A percentile compares a stretch with the other conserved stretches of the same genome.
phyloP scores from a whole-genome alignment of 2,888 invertebrate species.

The Oegoconia quadripuncta region DNA sequence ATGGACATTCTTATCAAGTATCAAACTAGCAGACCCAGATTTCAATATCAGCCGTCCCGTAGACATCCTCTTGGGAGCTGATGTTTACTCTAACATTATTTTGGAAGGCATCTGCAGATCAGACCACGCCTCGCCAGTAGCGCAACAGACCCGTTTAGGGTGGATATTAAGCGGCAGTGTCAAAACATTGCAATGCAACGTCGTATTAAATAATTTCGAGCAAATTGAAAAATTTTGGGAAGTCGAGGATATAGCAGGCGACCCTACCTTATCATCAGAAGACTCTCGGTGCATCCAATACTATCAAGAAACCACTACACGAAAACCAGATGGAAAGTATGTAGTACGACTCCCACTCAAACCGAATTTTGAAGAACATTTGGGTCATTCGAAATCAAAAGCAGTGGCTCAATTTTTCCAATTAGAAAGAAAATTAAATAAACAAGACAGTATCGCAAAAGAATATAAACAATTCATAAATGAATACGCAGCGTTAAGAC shows the following conservation, averaged over 20 bases:
- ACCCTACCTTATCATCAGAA: slow-evolving; percentile 9
- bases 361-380: slow-evolving; percentile 8
- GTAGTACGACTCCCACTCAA: slow-evolving; percentile 7
- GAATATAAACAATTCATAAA: no score
- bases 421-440: no score
- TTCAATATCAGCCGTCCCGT: no score
- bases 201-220: slow-evolving; percentile 11
- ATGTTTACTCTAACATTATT: no score
- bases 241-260: slow-evolving; percentile 14
- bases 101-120: slow-evolving; percentile 12
- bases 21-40: slow-evolving; percentile 23
- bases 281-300: slow-evolving; percentile 11
- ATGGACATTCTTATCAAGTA: slow-evolving; percentile 16
- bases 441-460: no score
- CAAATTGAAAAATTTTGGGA: slow-evolving; percentile 13
- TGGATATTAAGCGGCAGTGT: slow-evolving; percentile 19
- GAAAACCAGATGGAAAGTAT: slow-evolving; percentile 12
- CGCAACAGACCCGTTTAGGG: slow-evolving; percentile 23
- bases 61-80: no score
- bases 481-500: slow-evolving; percentile 1
- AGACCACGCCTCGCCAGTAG: slow-evolving; percentile 12
- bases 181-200: slow-evolving; percentile 16
- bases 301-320: slow-evolving; percentile 10
- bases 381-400: slow-evolving; percentile 13
- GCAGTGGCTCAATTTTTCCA: slow-evolving; percentile 10